Evolutionary conservation across 2,113 vertebrate genomes (phyloP), one percentile per base, ranked within the genome.

Genomic region (Oncorhynchus keta): DNA sequence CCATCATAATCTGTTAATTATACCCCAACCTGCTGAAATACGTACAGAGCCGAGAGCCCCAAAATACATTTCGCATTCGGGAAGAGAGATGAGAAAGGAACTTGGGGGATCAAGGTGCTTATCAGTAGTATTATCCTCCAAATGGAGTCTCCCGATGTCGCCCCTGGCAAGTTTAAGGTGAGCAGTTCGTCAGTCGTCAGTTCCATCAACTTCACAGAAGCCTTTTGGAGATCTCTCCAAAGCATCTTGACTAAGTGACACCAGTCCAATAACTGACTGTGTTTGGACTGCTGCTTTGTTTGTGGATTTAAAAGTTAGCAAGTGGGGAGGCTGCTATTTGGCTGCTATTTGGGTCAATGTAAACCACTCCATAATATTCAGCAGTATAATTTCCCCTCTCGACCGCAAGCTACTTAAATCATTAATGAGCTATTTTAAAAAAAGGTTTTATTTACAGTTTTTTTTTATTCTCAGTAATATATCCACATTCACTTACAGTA

Each of bases 51-150:
- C 67, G 72, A 75, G 78, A 79, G 45, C 75, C 78, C 57, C 81
- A 55, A 89, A 87, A 80, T 73, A 73, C 62, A 84, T 79, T 79
- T 76, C 80, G 70, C 84, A 81, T 89, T 89, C 80, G 70, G 81
- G 70, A 74, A 79, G 83, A 84, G 79, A 87, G 80, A 39, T 2
- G 39, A 70, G 76, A 79, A 78, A 84, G 51, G 72, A 86, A 81
- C 65, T 79, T 22, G 8, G 75, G 76, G 85, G 89, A 39, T 91
- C 81, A 89, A 80, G 59, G 80, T 79, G 45, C 80, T 90, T 83
- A 85, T 84, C 92, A 86, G 82, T 75, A 79, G 82, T 84, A 83
- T 92, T 90, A 91, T 84, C 77, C 85, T 83, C 80, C 82, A 84
- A 87, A 91, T 88, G 77, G 89, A 88, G 85, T 79, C 83, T 80